Evolutionary conservation across 2,888 invertebrate species (phyloP), one percentile per base, ranked within the genome.

Genomic region (Aplocera efformata): DNA sequence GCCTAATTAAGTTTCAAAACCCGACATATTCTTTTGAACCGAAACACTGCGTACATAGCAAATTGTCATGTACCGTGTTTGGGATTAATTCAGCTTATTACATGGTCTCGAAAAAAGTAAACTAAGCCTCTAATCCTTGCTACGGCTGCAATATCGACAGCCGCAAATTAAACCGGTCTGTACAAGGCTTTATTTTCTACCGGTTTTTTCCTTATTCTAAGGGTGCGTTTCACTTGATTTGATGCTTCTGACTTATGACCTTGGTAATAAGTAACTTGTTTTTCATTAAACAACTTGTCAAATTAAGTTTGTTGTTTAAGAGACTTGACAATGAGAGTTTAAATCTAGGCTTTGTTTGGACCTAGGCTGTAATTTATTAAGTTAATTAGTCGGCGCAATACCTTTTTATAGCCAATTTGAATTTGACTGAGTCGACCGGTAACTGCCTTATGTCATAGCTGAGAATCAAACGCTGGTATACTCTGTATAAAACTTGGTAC

Each of bases 131-230:
- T 45, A 50, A 52, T 50, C 50, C 54, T 48, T 42, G 44, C 40
- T 45, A 40, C 33, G 52, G 53, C 50, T 63, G 70, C 64, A 71
- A 68, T 72, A 72, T 70, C 63, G 72, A 67, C 69, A 63, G 57
- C 53, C 61, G 62, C 66, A 65, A 71, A 71, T 70, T 67, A 72
- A 65, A 62, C 63, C 10, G 43, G 48, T 52, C 40, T 50, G 46
- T 48, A 42, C 41, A 33, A 42, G 33, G 44, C 50, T 49, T 52
- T 56, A 53, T 56, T 49, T 41, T 38, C 31, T 33, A 36, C 23
- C 25, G 10, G n/a, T 26, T 36, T 29, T 31, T 43, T 28, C 34
- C 33, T 26, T 33, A 20, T 40, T 30, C 24, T 26, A 17, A 35
- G 32, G 36, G 13, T 17, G 13, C 2, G 13, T 17, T 17, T 17